Base-by-base conservation (phyloP, 2,888 invertebrate species). In the Aromia moschata region DNA sequence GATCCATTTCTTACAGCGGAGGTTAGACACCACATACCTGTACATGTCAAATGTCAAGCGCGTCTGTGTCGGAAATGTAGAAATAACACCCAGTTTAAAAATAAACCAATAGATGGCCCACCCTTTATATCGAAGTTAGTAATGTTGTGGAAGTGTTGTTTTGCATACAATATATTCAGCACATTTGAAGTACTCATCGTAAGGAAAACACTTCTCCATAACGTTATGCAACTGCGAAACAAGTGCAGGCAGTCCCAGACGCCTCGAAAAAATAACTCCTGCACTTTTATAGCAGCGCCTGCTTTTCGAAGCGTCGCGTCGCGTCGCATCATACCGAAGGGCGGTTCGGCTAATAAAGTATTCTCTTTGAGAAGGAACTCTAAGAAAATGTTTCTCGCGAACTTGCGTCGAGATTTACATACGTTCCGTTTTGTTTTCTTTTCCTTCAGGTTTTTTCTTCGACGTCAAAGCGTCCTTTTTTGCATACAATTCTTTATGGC, bases 151-250 rank as follows among this genome's bases (percentile, higher is more conserved):
- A 14, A 20, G 15, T 14, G 3, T 9, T 25, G 14, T 44, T 44
- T 30, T 30, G 17, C 17, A 38, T 15, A 3, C 38, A 36, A 38
- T 25, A 15, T 17, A 49, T 49, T 49, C 49, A 49, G 49, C 37
- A 37, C 37, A 30, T 15, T 17, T 15, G 36, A 18, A 37, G 38
- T 11, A 20, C 17, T 10, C 45, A 3, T 25, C 14, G 36, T 37
- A 49, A 20, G 49, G 11, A 49, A 49, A 49, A 38, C 38, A 49
- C 17, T 37, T 16, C 37, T 38, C 36, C 18, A n/a, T n/a, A n/a
- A n/a, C n/a, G n/a, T n/a, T n/a, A n/a, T n/a, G n/a, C n/a, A n/a
- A n/a, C n/a, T 14, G 38, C 45, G 33, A 17, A 46, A 31, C 25
- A 46, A 14, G 15, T 44, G 10, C 25, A 25, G 25, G 4, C 25